phyloP scores from a whole-genome alignment of 2,888 invertebrate genomes.

The Spilarctia lutea region DNA sequence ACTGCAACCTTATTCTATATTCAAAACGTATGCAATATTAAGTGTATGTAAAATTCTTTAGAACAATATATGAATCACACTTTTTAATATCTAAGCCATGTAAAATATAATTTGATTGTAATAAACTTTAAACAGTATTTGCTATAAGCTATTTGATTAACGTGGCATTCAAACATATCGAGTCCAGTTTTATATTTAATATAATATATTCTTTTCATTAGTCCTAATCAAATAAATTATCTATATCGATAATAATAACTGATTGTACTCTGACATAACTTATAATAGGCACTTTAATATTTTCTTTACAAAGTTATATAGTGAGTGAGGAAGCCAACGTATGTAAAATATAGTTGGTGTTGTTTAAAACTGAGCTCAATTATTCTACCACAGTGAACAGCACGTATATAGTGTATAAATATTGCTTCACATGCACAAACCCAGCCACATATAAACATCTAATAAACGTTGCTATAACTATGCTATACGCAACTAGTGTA shows the following conservation, averaged over 20 bases:
- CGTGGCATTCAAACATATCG: neutral
- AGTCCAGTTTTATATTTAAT: neutral
- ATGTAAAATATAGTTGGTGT: neutral
- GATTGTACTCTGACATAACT: neutral
- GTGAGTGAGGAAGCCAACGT: neutral
- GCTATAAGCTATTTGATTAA: neutral
- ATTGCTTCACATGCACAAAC: neutral
- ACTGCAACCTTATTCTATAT: slow-evolving; percentile 23
- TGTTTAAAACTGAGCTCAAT: neutral
- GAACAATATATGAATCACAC: neutral
- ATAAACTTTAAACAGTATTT: neutral
- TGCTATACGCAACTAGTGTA: neutral
- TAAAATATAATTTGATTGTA: neutral
- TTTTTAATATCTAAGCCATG: neutral
- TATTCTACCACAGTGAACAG: neutral
- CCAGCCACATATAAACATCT: neutral
- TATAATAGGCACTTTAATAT: neutral
- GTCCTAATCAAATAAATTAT: neutral
- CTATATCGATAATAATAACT: neutral
- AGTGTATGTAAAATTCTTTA: neutral
- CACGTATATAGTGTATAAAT: neutral
- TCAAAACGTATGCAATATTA: neutral
- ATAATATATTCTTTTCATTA: neutral
- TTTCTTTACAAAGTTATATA: neutral
- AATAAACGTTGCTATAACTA: neutral